phyloP scores from a whole-genome alignment of 37 sponge, comb jelly and placozoan species.

The Halichondria panicea region DNA sequence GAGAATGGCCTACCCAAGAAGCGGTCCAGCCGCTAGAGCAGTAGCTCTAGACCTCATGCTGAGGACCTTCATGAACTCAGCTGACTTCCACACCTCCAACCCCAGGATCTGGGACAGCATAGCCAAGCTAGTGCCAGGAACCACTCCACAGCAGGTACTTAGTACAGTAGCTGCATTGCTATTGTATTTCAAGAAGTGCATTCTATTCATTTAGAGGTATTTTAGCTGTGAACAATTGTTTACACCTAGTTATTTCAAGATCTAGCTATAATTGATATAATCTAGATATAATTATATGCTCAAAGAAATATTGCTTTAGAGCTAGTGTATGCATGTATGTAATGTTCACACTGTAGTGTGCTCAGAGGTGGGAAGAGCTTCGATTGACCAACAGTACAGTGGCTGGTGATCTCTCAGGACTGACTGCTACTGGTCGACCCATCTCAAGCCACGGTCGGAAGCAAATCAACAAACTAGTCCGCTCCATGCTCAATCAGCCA shows the following conservation, averaged over 20 bases:
- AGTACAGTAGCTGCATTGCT: neutral
- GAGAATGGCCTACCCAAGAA: slow-evolving; percentile 14
- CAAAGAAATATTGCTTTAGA: neutral
- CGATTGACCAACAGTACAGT: neutral
- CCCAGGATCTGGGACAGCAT: slow-evolving; percentile 68
- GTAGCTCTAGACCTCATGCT: slow-evolving; percentile 78
- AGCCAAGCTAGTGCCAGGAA: slow-evolving; percentile 71
- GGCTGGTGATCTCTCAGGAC: slow-evolving; percentile 36
- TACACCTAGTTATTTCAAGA: neutral
- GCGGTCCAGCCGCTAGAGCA: slow-evolving; percentile 40
- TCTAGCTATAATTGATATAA: neutral
- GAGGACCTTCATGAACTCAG: slow-evolving; percentile 74
- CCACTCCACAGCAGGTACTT: slow-evolving; percentile 72
- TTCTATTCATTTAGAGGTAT: too few species aligned
- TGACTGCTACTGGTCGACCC: slow-evolving; percentile 72
- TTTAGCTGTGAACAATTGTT: neutral
- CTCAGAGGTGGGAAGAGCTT: slow-evolving; percentile 77
- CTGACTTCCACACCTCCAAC: slow-evolving; percentile 44
- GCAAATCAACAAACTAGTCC: slow-evolving; percentile 9
- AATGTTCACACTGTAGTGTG: slow-evolving; percentile 53
- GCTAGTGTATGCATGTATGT: neutral
- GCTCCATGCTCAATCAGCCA: slow-evolving; percentile 11
- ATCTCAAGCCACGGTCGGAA: slow-evolving; percentile 24
- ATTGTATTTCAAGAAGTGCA: too few species aligned
- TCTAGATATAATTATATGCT: neutral